Base-by-base conservation (phyloP, 2,797 vertebrate genomes). In the Peromyscus attwateri region DNA sequence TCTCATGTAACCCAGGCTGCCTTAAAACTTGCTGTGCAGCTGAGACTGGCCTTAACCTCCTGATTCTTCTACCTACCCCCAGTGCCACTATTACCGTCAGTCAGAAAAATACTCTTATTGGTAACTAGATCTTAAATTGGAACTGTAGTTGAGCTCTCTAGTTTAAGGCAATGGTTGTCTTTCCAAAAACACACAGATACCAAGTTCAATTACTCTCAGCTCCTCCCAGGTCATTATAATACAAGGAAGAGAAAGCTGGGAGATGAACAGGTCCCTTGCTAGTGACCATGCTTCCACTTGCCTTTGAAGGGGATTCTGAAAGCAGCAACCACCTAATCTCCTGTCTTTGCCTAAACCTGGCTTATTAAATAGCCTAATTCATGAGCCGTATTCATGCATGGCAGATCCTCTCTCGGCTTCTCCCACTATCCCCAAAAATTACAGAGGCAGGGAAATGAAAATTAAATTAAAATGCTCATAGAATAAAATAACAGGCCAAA, bases 351-450 rank as follows among this genome's bases (percentile, higher is more conserved):
- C 43, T 92, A 29, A 92, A 49, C 55, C 68, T 87, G 37, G 6
- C 29, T 70, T 70, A 21, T 94, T 80, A 43, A 60, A 31, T 64
- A 79, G 23, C 31, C 37, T 94, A 70, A 49, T 77, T 88, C 27
- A 94, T 46, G 82, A 87, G 55, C 34, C 31, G 10, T 13, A 89
- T 40, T 73, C 21, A 85, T 2, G 1, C 68, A 71, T 70, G 14
- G 19, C 5, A 70, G 16, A 9, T 27, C 7, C 62, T 49, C 60
- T 87, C 52, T 73, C 21, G 94, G 46, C 46, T 96, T 97, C 27
- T 93, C 31, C 34, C 27, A 93, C 23, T 37, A 79, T 94, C 77
- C 81, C 62, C 21, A 95, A 73, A 96, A 87, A 89, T 75, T 83
- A 10, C 31, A 43, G 27, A 88, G 68, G n/a, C 77, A 91, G 34